Evolutionary conservation across 2,888 invertebrate genomes (phyloP).

Genomic region (Meteorus cinctellus): DNA sequence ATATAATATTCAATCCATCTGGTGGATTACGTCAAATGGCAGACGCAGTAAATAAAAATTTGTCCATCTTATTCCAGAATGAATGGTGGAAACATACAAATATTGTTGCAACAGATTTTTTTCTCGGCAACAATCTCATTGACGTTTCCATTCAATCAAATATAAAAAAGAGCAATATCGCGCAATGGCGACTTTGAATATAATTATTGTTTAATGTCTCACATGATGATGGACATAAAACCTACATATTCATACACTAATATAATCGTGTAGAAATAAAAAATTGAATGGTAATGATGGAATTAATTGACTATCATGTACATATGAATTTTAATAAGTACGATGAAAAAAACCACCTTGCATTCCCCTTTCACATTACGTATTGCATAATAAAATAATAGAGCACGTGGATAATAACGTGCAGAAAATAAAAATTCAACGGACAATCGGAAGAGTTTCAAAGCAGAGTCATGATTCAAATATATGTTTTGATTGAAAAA

Average conservation of each 20-base stretch:
- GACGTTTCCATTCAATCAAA: slow-evolving; percentile 74
- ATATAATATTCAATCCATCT: slow-evolving; percentile 70
- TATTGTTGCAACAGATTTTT: slow-evolving; percentile 75
- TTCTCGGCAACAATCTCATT: slow-evolving; percentile 74
- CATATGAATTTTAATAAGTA: background rate
- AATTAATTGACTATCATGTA: slow-evolving; percentile 7
- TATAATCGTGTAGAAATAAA: slow-evolving; percentile 1
- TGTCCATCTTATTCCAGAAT: slow-evolving; percentile 72
- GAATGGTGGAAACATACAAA: slow-evolving; percentile 73
- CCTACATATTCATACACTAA: slow-evolving; percentile 7
- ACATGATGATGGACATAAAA: background rate
- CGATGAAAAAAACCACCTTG: background rate
- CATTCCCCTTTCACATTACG: background rate
- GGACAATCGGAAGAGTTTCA: too few relatives aligned
- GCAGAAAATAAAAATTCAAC: too few relatives aligned
- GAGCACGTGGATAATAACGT: too few relatives aligned
- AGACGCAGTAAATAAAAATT: slow-evolving; percentile 72
- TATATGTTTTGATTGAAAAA: background rate
- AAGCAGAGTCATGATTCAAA: background rate
- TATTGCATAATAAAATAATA: background rate
- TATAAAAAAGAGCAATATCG: slow-evolving; percentile 64
- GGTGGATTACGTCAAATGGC: slow-evolving; percentile 74
- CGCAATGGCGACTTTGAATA: slow-evolving; percentile 52
- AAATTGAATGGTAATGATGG: background rate
- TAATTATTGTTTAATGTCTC: slow-evolving; percentile 5